phyloP scores from a whole-genome alignment of 2,888 invertebrate genomes.

The Schrankia costaestrigalis region DNA sequence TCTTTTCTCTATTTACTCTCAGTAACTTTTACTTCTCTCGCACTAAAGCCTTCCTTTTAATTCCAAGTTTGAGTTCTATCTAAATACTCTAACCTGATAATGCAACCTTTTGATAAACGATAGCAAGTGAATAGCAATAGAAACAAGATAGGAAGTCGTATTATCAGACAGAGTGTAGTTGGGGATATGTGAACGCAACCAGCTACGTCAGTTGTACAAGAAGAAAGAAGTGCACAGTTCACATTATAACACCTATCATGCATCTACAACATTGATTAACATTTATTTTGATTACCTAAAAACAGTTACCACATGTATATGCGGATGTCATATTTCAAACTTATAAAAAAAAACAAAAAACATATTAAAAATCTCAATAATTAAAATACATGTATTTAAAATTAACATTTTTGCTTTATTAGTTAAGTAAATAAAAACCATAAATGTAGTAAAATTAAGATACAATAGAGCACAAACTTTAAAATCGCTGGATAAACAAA shows the following conservation, averaged over 20 bases:
- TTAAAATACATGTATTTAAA: too few relatives aligned
- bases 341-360: too few relatives aligned
- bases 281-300: slow-evolving; percentile 44
- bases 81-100: slow-evolving; percentile 25
- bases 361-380: too few relatives aligned
- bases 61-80: slow-evolving; percentile 34
- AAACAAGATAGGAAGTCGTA: slow-evolving; percentile 16
- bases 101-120: slow-evolving; percentile 16
- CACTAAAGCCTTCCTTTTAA: slow-evolving; percentile 28
- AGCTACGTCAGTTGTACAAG: slow-evolving; percentile 11
- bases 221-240: slow-evolving; percentile 49
- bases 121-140: slow-evolving; percentile 5
- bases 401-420: too few relatives aligned
- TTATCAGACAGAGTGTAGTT: slow-evolving; percentile 29
- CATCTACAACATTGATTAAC: slow-evolving; percentile 65
- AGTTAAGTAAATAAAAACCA: too few relatives aligned
- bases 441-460: too few relatives aligned
- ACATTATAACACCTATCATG: slow-evolving; percentile 50
- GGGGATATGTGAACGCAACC: slow-evolving; percentile 28
- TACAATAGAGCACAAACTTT: too few relatives aligned
- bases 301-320: slow-evolving; percentile 28
- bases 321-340: slow-evolving; percentile 21
- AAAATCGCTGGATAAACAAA: too few relatives aligned
- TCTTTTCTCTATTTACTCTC: slow-evolving; percentile 34
- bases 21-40: slow-evolving; percentile 32